Evolutionary conservation across 2,797 vertebrate genomes (phyloP).

Genomic region (Lithobates pipiens): DNA sequence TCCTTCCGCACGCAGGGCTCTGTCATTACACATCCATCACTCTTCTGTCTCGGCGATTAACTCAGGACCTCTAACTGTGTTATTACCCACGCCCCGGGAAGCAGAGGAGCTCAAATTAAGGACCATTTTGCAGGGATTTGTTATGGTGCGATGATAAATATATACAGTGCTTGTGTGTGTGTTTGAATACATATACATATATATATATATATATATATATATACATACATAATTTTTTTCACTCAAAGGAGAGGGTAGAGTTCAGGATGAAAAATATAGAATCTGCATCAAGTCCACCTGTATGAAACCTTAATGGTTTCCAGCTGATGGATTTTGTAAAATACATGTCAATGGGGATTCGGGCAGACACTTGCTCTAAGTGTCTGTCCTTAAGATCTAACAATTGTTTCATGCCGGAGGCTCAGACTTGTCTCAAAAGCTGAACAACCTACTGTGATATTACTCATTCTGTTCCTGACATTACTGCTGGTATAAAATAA

Average conservation of each 20-base stretch:
- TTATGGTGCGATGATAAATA: constrained; percentile 27
- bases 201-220: background rate
- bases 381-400: constrained; percentile 40
- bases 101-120: constrained; percentile 40
- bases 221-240: background rate
- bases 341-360: constrained; percentile 24
- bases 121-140: constrained; percentile 43
- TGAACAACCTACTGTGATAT: constrained; percentile 15
- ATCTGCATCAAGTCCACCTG: constrained; percentile 11
- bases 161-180: no score
- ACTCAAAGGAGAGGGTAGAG: background rate
- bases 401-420: constrained; percentile 22
- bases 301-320: constrained; percentile 29
- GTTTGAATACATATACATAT: background rate
- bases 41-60: constrained; percentile 32
- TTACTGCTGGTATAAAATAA: background rate
- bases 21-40: constrained; percentile 47
- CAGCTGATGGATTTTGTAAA: constrained; percentile 35
- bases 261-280: background rate
- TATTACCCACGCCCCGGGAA: constrained; percentile 35
- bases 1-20: constrained; percentile 19
- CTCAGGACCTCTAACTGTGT: constrained; percentile 46
- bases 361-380: constrained; percentile 32
- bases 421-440: constrained; percentile 21
- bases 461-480: constrained; percentile 1